These are phyloP conservation scores for Cyprinodon diabolis DNA, from an alignment of 2,797 vertebrate genomes.

Conservation along the genomic window DNA sequence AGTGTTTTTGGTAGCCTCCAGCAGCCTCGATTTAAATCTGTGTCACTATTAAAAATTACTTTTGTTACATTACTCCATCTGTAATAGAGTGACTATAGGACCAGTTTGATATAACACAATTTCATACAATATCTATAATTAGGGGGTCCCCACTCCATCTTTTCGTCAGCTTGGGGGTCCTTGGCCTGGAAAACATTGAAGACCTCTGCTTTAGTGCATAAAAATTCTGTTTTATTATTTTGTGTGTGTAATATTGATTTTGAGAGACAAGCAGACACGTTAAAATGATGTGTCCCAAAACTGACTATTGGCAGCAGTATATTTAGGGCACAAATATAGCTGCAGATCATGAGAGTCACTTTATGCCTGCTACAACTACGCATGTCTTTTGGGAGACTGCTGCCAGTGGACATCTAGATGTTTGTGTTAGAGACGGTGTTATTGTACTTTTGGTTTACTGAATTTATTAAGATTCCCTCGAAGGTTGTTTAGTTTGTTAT, in stretches of 20 bases:
- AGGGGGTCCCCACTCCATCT: no score
- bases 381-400: neutral
- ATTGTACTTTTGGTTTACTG: conserved; percentile 1
- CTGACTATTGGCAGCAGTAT: neutral
- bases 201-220: no score
- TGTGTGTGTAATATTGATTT: neutral
- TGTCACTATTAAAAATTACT: no score
- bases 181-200: no score
- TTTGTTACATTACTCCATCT: no score
- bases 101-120: no score
- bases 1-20: no score
- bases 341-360: neutral
- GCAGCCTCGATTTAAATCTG: no score
- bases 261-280: neutral
- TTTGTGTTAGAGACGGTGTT: neutral
- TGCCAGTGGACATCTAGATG: neutral
- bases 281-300: neutral
- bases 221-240: no score
- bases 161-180: no score
- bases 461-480: neutral
- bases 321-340: neutral
- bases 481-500: conserved; percentile 2
- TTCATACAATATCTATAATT: no score
- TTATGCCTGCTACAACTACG: neutral
- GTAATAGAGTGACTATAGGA: no score